Conservation (phyloP, 2,888 invertebrate genomes). For the Terebella lapidaria region DNA sequence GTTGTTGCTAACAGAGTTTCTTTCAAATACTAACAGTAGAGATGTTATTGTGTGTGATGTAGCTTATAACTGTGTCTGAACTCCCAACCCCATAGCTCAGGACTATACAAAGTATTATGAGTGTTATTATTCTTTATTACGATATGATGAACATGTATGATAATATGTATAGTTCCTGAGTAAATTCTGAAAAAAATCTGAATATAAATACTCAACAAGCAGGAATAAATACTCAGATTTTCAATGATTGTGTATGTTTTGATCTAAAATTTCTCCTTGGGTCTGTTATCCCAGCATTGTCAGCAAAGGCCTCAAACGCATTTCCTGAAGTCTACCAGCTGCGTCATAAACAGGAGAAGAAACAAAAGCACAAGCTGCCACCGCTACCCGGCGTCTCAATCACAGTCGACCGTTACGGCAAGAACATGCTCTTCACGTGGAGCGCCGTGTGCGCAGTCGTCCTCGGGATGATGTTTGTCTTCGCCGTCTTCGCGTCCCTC, state of each 20-base stretch:
- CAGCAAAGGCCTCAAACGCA: background rate
- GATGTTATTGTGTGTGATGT: too few relatives aligned
- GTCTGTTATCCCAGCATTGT: background rate
- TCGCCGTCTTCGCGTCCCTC: constrained; percentile 6
- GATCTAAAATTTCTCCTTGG: background rate
- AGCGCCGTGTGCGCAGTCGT: constrained; percentile 1
- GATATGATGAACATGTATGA: too few relatives aligned
- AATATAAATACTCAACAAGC: too few relatives aligned
- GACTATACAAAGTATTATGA: too few relatives aligned
- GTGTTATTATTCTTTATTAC: background rate
- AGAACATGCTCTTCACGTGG: background rate
- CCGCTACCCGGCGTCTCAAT: constrained; percentile 1
- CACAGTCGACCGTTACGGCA: background rate
- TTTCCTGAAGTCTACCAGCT: background rate
- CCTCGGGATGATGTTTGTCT: constrained; percentile 6
- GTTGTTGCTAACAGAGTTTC: too few relatives aligned
- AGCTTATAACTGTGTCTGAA: too few relatives aligned
- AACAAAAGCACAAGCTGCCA: background rate
- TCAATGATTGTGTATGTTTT: too few relatives aligned
- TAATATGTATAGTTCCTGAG: too few relatives aligned
- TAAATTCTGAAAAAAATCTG: too few relatives aligned
- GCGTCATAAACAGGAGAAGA: background rate
- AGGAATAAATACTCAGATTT: too few relatives aligned
- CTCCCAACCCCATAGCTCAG: too few relatives aligned
- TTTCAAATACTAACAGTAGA: too few relatives aligned